Percentiles rank a stretch among this genome's conserved stretches.
Conservation (phyloP, 2,113 vertebrate genomes). For the Gymnarchus niloticus region DNA sequence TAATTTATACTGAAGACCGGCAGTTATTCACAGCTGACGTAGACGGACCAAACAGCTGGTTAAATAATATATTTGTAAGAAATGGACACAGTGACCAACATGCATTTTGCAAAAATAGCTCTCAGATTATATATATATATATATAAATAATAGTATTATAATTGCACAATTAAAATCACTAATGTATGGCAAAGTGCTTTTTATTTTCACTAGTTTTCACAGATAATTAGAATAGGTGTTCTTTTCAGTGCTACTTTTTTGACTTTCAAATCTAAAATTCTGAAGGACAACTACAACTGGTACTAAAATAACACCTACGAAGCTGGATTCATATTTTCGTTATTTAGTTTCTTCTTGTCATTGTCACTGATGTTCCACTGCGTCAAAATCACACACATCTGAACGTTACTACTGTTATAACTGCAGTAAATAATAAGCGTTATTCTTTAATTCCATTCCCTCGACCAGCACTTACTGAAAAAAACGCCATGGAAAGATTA, state of each 20-base stretch:
- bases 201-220: not conserved
- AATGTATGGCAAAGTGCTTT: not conserved
- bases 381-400: not conserved
- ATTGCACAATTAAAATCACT: not conserved
- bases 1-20: conserved; percentile 27
- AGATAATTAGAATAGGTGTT: not conserved
- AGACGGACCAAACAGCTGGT: not conserved
- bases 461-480: not conserved
- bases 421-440: not conserved
- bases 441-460: not conserved
- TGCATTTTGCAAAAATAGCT: not conserved
- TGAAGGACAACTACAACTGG: not conserved
- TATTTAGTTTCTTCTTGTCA: not conserved
- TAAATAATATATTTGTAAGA: conserved; percentile 4
- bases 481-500: not conserved
- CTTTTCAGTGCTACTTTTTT: not conserved
- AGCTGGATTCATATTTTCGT: not conserved
- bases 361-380: not conserved
- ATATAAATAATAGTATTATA: not conserved
- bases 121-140: not conserved
- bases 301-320: not conserved
- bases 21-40: conserved; percentile 19
- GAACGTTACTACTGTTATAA: not conserved
- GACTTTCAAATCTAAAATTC: not conserved
- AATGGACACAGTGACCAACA: conserved; percentile 10